These are phyloP conservation scores for Drosophila lini DNA, from an alignment of 1,140 invertebrate genomes.

Conservation along the genomic window DNA sequence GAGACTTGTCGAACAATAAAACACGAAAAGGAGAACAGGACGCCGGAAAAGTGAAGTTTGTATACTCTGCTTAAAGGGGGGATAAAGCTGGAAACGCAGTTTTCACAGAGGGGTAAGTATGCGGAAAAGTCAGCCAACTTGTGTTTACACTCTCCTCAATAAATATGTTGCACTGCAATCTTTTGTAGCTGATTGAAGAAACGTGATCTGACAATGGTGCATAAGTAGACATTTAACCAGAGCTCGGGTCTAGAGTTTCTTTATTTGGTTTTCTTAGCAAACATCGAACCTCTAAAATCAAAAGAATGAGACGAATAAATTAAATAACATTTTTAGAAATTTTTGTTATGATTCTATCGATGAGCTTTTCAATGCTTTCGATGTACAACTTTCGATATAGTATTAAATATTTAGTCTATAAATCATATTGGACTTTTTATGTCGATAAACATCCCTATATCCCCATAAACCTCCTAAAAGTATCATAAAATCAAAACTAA, in stretches of 20 bases:
- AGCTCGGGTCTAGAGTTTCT: neutral
- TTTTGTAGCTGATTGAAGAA: conserved; percentile 37
- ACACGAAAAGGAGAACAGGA: conserved; percentile 51
- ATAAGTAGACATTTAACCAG: neutral
- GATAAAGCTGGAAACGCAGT: conserved; percentile 9
- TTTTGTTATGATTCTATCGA: too few relatives aligned
- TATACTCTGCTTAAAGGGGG: conserved; percentile 49
- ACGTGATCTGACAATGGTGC: conserved; percentile 8
- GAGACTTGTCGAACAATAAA: conserved; percentile 71
- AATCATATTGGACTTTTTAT: too few relatives aligned
- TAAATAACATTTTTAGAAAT: too few relatives aligned
- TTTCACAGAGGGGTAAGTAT: conserved; percentile 24
- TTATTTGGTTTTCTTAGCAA: neutral
- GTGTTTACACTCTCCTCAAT: conserved; percentile 33
- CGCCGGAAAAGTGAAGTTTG: conserved; percentile 36
- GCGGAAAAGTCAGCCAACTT: conserved; percentile 26
- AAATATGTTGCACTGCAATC: conserved; percentile 16
- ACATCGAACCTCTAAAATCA: neutral
- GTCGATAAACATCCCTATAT: too few relatives aligned
- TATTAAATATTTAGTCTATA: too few relatives aligned
- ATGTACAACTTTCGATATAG: too few relatives aligned
- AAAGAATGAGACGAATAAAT: too few relatives aligned
- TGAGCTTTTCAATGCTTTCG: too few relatives aligned
- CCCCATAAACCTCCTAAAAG: too few relatives aligned
- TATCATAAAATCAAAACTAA: too few relatives aligned